Conservation (phyloP, 1,140 invertebrate species). For the Conus betulinus region DNA sequence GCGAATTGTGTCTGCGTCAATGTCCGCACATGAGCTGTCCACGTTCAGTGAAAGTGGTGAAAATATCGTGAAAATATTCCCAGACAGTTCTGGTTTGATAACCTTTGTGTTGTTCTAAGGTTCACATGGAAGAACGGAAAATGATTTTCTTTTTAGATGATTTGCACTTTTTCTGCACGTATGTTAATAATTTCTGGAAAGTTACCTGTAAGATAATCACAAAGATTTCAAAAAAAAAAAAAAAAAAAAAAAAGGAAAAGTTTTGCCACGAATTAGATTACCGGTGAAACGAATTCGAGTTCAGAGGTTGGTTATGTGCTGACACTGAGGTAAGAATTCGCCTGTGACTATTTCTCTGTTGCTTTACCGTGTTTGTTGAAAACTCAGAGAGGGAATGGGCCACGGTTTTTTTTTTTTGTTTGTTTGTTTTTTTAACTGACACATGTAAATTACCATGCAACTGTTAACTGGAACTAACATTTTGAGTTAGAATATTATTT, state of each 20-base stretch:
- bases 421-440: no score
- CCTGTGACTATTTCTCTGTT: conserved; percentile 10
- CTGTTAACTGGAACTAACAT: no score
- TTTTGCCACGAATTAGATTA: not conserved
- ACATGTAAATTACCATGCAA: no score
- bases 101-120: no score
- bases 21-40: not conserved
- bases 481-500: not conserved
- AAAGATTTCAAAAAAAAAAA: not conserved
- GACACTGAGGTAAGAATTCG: not conserved
- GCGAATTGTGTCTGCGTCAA: not conserved
- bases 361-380: not conserved
- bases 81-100: no score
- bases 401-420: not conserved
- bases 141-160: no score
- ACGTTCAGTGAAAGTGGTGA: not conserved
- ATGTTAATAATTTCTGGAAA: no score
- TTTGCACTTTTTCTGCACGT: no score
- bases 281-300: not conserved
- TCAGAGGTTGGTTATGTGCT: not conserved
- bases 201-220: no score
- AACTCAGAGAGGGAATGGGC: conserved; percentile 7
- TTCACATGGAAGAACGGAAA: no score
- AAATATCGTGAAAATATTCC: no score
- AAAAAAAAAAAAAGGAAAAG: not conserved